A percentile compares a stretch with the other conserved stretches of the same genome.
phyloP scores from a whole-genome alignment of 2,888 invertebrate species.

The Marronus borbonicus region DNA sequence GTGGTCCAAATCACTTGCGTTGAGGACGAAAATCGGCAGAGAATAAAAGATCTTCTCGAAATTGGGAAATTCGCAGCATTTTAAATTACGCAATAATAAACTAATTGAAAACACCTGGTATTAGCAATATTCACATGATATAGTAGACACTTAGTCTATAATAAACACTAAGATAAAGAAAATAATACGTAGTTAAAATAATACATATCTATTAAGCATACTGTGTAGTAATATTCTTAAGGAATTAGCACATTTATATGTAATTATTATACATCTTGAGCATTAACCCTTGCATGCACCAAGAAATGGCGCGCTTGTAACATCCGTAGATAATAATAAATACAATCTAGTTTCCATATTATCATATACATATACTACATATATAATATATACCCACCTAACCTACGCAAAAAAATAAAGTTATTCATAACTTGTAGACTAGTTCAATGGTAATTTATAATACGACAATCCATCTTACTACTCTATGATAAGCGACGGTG shows the following conservation, averaged over 20 bases:
- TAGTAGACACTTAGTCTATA: neutral
- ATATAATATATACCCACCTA: neutral
- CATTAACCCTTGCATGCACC: conserved; percentile 31
- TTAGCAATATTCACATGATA: neutral
- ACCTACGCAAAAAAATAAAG: conserved; percentile 5
- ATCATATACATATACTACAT: conserved; percentile 29
- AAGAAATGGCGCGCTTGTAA: neutral
- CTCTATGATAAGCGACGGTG: conserved; percentile 79
- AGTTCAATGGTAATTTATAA: conserved; percentile 55
- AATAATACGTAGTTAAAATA: neutral
- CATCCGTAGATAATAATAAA: conserved; percentile 28
- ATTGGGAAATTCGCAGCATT: too few relatives aligned
- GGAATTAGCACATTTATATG: neutral
- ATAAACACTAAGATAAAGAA: neutral
- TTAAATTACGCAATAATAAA: neutral
- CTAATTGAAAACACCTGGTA: neutral
- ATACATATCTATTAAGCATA: neutral
- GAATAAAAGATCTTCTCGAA: too few relatives aligned
- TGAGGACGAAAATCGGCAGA: neutral
- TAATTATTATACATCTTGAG: conserved; percentile 36
- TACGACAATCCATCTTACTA: conserved; percentile 50
- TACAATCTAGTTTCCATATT: conserved; percentile 2
- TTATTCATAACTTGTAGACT: conserved; percentile 50
- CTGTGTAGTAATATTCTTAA: neutral
- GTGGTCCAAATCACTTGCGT: conserved; percentile 10